Base-by-base conservation (phyloP, 1,140 invertebrate genomes). In the Hyles vespertilio region DNA sequence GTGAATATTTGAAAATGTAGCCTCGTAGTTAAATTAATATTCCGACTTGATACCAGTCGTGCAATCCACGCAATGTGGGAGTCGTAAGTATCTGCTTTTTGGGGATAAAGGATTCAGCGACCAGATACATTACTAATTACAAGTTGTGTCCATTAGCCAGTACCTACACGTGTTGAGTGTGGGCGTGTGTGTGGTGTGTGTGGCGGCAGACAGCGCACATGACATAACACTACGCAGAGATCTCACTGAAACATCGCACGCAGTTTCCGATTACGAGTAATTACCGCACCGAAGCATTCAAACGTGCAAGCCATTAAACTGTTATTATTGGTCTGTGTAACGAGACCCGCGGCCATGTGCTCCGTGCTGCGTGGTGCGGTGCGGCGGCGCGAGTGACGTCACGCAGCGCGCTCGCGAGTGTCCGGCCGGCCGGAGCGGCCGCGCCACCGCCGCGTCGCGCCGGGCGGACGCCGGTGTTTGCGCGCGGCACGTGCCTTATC, bases 401-500 rank as follows among this genome's bases (percentile, higher is more conserved):
- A 48, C 36, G 50, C 47, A 12, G 51, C 51, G 46, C 12, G 55
- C 36, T n/a, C 9, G 51, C 11, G 32, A 9, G 22, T 10, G 46
- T 10, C 12, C 22, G 22, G 32, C 5, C 32, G 56, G 32, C 48
- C 32, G 49, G 53, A 59, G 34, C 60, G 47, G 43, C n/a, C 36
- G 34, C 9, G 58, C 8, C 22, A 3, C 51, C 51, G 62, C 33
- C 10, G 51, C 51, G 11, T 34, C 9, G 65, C n/a, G 50, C 44
- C 3, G 59, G 36, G 32, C 40, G 32, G 61, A 10, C 33, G 12
- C 22, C 33, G 53, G 32, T 10, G 36, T 40, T 40, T 40, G 59
- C 34, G 45, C 69, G 70, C 66, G 77, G 81, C 79, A 76, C 79
- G 79, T 81, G 81, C 79, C 79, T 77, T 78, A 79, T 81, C 80